Evolutionary conservation across 2,113 vertebrate species (phyloP), one percentile per base, ranked within the genome.

Genomic region (Carassius auratus): DNA sequence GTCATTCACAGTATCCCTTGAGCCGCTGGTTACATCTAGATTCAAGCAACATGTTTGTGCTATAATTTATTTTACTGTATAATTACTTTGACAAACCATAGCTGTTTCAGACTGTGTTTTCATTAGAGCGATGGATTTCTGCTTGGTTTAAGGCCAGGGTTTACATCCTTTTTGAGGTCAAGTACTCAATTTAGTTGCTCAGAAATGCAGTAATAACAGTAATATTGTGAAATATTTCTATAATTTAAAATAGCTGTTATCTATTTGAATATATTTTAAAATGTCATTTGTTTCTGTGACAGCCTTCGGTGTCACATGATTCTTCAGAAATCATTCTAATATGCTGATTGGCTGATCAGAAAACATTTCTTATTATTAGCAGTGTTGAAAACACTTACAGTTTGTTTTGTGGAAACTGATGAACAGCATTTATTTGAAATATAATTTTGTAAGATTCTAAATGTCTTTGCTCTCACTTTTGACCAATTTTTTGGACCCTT

Each of bases 21-120:
- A 57, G 48, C 64, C 14, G 10, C 14, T 61, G 62, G n/a, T 26
- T 66, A 36, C 15, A 30, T 48, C 50, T 52, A 38, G 7, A 26
- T 15, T 88, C 42, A 17, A 78, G 84, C 36, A 76, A 85, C 81
- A 23, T 77, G 76, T n/a, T 48, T 33, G 15, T 8, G 17, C 38
- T 30, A 5, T 81, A 48, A 64, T 80, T 59, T 61, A 48, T n/a
- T n/a, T n/a, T n/a, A n/a, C 36, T 64, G 36, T 64, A 19, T 45
- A 80, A 59, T 36, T 78, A 59, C 26, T 38, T 74, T 33, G 55
- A 21, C 76, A 30, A 55, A 76, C 55, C 23, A 19, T n/a, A 13
- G 50, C n/a, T 36, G 62, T 62, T 38, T 79, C 3, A 79, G 19
- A 76, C 13, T 75, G 73, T 15, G 12, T 30, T 76, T 55, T 76